Conservation (phyloP, 2,113 vertebrate genomes). For the Nansenia antarctica region DNA sequence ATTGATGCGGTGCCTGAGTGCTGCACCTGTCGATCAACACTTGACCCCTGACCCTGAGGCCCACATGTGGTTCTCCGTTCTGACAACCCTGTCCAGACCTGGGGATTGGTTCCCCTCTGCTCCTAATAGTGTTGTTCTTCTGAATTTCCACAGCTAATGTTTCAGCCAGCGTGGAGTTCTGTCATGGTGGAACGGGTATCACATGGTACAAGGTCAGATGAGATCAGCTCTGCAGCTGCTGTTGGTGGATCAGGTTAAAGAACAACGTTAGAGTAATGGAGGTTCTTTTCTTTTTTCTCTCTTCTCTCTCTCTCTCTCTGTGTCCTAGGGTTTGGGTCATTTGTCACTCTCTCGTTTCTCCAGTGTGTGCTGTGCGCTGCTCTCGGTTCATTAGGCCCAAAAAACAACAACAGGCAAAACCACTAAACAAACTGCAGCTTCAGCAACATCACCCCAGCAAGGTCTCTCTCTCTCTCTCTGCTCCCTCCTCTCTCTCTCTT, state of each 20-base stretch:
- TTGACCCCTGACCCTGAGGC: slow-evolving; percentile 35
- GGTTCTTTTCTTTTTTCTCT: slow-evolving; percentile 8
- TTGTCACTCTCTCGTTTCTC: not conserved
- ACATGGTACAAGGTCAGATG: slow-evolving; percentile 32
- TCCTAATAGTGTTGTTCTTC: slow-evolving; percentile 1
- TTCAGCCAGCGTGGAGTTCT: slow-evolving; percentile 36
- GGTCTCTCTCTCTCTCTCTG: not conserved
- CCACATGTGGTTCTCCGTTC: not conserved
- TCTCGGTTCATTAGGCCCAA: slow-evolving; percentile 23
- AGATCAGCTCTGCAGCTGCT: slow-evolving; percentile 47
- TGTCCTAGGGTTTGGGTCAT: slow-evolving; percentile 12
- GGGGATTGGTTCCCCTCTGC: slow-evolving; percentile 4
- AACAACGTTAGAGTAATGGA: slow-evolving; percentile 4
- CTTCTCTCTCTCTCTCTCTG: slow-evolving; percentile 14
- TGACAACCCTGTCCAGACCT: not conserved
- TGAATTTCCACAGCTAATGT: slow-evolving; percentile 31
- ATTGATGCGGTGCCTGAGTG: slow-evolving; percentile 53
- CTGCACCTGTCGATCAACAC: slow-evolving; percentile 48
- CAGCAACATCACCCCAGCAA: slow-evolving; percentile 17
- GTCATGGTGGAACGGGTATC: slow-evolving; percentile 30
- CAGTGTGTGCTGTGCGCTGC: not conserved
- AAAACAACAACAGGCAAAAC: slow-evolving; percentile 28
- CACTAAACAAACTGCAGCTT: slow-evolving; percentile 35
- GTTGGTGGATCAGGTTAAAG: slow-evolving; percentile 46
- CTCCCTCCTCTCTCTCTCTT: not conserved